phyloP scores from a whole-genome alignment of 2,113 vertebrate genomes.

The Neofelis nebulosa region DNA sequence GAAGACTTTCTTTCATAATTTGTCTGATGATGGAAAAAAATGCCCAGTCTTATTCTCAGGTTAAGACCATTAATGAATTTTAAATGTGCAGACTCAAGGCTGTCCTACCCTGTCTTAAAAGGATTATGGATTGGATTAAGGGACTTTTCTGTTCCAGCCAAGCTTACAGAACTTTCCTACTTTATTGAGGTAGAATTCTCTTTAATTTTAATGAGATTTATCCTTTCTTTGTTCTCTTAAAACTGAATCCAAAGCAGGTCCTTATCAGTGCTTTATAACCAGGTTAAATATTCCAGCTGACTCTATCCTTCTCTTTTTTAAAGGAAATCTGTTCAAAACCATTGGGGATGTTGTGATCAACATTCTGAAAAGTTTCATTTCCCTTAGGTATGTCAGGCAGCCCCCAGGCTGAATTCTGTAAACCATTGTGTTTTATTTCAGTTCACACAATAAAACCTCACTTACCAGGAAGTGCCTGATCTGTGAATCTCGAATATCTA shows the following conservation, averaged over 20 bases:
- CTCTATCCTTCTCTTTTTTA: neutral
- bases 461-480: slow-evolving; percentile 41
- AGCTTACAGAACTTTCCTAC: slow-evolving; percentile 50
- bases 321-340: slow-evolving; percentile 7
- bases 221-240: slow-evolving; percentile 63
- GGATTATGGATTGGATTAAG: slow-evolving; percentile 60
- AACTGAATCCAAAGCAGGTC: neutral
- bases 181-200: slow-evolving; percentile 46
- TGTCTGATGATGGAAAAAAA: neutral
- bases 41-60: neutral
- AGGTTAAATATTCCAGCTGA: neutral
- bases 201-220: slow-evolving; percentile 62
- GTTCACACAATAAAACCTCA: slow-evolving; percentile 32
- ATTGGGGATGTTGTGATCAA: neutral
- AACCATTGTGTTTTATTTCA: slow-evolving; percentile 54
- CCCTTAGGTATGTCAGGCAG: neutral
- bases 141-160: slow-evolving; percentile 62
- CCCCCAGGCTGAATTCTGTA: neutral
- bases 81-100: slow-evolving; percentile 22
- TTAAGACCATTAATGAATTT: slow-evolving; percentile 52
- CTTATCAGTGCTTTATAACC: neutral
- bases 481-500: neutral
- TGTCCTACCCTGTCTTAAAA: slow-evolving; percentile 8
- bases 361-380: slow-evolving; percentile 42
- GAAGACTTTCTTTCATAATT: neutral